Conservation (phyloP, 2,888 invertebrate species). For the Xylocampa areola region DNA sequence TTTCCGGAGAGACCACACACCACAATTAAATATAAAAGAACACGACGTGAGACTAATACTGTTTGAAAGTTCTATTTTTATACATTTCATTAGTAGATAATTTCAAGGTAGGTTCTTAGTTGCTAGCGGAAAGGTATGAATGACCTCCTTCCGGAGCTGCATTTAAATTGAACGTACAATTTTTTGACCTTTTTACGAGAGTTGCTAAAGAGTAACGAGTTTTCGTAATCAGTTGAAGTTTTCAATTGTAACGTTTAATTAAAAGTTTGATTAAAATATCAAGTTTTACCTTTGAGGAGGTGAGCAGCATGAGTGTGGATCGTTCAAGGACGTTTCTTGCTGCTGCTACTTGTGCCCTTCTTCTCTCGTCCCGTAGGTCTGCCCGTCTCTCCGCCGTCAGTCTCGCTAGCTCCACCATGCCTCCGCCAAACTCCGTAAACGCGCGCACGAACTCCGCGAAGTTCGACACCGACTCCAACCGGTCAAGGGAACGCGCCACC, state of each 20-base stretch:
- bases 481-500: conserved; percentile 95
- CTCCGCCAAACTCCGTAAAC: conserved; percentile 99
- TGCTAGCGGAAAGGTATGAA: conserved; percentile 6
- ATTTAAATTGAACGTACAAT: conserved; percentile 20
- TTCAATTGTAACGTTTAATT: conserved; percentile 8
- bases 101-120: no score
- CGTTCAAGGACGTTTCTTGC: conserved; percentile 98
- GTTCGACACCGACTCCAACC: conserved; percentile 96
- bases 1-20: background rate
- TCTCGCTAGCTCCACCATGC: conserved; percentile 99
- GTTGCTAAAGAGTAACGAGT: conserved; percentile 49
- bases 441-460: conserved; percentile 99
- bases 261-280: background rate
- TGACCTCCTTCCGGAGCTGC: conserved; percentile 19
- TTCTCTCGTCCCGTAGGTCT: conserved; percentile 97
- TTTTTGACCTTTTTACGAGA: conserved; percentile 22
- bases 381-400: conserved; percentile 95
- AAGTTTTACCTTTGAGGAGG: conserved; percentile 95
- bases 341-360: conserved; percentile 98
- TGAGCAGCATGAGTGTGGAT: conserved; percentile 98
- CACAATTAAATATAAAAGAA: no score
- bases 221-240: conserved; percentile 24
- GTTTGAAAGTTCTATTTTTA: no score
- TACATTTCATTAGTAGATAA: no score
- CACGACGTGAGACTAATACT: no score